A percentile compares a stretch with the other conserved stretches of the same genome.
Conservation (phyloP, 2,113 vertebrate species). For the Nannospalax galili region DNA sequence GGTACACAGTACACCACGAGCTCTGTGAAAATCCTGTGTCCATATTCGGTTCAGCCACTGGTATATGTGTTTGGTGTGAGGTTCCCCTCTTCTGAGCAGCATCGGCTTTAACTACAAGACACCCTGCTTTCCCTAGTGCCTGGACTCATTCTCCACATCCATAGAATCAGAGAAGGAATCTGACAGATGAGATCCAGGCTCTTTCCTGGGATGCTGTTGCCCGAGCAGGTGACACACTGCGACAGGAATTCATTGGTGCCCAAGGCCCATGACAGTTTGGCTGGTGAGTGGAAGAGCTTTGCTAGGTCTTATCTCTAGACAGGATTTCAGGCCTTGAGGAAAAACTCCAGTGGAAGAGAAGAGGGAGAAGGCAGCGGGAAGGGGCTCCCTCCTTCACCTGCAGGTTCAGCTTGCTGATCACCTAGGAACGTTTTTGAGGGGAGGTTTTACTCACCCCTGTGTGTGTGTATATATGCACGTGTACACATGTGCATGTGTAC, state of each 20-base stretch:
- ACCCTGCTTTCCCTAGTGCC: neutral
- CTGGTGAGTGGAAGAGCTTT: accelerated
- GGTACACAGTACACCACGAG: neutral
- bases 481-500: neutral
- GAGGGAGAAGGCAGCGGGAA: neutral
- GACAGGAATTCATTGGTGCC: neutral
- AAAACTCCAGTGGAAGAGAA: slow-evolving; percentile 42
- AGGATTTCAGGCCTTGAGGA: neutral
- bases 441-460: neutral
- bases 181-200: neutral
- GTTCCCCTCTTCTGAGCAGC: too few species aligned
- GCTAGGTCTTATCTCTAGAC: accelerated
- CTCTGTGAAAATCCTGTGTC: neutral
- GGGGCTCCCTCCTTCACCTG: neutral
- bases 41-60: neutral
- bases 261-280: neutral
- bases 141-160: neutral
- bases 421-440: neutral
- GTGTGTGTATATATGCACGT: neutral
- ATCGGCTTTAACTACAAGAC: neutral
- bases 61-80: accelerated
- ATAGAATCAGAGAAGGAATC: neutral
- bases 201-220: neutral
- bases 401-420: accelerated
- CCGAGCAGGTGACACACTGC: neutral